Conservation (phyloP, 53 echinoderm and acorn worm genomes). For the Temnopleurus reevesii region DNA sequence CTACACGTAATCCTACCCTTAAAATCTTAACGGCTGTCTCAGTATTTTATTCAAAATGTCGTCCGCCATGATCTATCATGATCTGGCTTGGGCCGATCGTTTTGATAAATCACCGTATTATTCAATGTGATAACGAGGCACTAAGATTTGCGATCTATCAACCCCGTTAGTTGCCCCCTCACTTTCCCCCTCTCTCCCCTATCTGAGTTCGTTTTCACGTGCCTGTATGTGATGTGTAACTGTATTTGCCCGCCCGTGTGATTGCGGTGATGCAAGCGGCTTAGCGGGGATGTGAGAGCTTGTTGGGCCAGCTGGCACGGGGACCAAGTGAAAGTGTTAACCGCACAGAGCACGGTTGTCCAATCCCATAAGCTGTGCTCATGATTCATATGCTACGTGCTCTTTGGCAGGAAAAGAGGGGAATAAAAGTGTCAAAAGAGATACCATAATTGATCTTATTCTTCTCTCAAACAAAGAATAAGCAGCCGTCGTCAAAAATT, state of each 20-base stretch:
- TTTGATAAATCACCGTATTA: constrained; percentile 46
- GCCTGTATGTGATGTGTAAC: not conserved
- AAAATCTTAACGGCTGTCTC: constrained; percentile 21
- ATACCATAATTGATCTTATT: constrained; percentile 8
- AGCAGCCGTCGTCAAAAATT: not conserved
- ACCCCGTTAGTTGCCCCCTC: constrained; percentile 20
- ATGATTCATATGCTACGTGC: constrained; percentile 36
- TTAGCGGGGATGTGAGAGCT: constrained; percentile 37
- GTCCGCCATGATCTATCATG: constrained; percentile 37
- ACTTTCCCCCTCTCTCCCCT: not conserved
- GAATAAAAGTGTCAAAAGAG: constrained; percentile 20
- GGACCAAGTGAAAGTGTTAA: constrained; percentile 27
- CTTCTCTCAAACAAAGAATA: not conserved
- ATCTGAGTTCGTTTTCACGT: not conserved
- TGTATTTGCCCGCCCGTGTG: constrained; percentile 1
- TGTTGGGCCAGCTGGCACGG: constrained; percentile 44
- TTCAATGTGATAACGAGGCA: constrained; percentile 42
- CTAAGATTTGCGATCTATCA: constrained; percentile 40
- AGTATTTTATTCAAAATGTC: constrained; percentile 42
- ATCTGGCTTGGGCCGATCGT: not conserved
- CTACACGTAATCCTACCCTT: constrained; percentile 33
- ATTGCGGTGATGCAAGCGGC: constrained; percentile 37
- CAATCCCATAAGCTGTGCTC: constrained; percentile 8
- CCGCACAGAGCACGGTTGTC: constrained; percentile 27
- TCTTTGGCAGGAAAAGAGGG: not conserved